phyloP scores from a whole-genome alignment of 2,797 vertebrate species.

The Clarias laeviceps region DNA sequence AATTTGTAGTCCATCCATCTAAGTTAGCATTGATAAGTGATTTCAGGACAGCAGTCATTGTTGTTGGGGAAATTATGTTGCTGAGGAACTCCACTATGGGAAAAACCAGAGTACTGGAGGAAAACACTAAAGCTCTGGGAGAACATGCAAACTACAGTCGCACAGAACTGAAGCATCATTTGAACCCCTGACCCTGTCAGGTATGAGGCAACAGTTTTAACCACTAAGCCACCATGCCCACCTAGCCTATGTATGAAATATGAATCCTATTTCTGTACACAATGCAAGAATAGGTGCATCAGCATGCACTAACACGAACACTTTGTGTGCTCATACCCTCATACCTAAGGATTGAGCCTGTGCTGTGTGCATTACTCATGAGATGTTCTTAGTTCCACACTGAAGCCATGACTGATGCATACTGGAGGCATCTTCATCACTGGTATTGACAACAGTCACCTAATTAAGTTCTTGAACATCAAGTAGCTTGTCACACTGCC shows the following conservation, averaged over 20 bases:
- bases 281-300: neutral
- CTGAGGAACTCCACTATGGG: too few species aligned
- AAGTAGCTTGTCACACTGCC: constrained; percentile 32
- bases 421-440: neutral
- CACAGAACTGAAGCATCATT: too few species aligned
- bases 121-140: too few species aligned
- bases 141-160: too few species aligned
- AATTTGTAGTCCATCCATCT: neutral
- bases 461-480: constrained; percentile 31
- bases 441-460: constrained; percentile 18
- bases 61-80: too few species aligned
- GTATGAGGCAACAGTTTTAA: too few species aligned
- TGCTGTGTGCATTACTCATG: constrained; percentile 16
- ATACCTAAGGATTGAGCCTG: neutral
- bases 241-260: neutral
- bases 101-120: too few species aligned
- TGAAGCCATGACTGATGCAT: constrained; percentile 18
- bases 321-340: neutral
- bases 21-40: too few species aligned
- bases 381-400: neutral
- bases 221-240: too few species aligned
- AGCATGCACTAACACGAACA: neutral
- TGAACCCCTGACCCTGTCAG: too few species aligned
- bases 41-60: too few species aligned
- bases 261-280: neutral